Conservation (phyloP, 92 coral and sea anemone genomes). For the Scolanthus callimorphus region DNA sequence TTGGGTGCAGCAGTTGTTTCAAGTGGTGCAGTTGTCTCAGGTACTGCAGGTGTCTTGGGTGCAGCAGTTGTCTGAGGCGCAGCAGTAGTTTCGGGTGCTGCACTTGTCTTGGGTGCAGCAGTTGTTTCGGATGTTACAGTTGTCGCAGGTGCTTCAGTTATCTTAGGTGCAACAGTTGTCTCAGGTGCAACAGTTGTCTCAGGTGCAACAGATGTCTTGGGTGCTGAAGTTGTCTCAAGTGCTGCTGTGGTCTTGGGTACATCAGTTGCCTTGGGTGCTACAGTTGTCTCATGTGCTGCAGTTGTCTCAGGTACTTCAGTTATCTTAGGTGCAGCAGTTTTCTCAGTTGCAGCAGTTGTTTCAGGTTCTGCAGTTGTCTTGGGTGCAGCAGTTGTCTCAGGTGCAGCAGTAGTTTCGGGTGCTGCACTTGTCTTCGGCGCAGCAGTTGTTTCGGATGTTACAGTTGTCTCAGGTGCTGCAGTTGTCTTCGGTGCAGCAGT, state of each 20-base stretch:
- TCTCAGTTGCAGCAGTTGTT: conserved; percentile 2
- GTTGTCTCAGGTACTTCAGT: conserved; percentile 7
- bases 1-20: background rate
- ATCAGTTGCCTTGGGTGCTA: conserved; percentile 4
- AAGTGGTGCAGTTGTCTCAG: conserved; percentile 12
- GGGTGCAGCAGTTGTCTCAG: conserved; percentile 13
- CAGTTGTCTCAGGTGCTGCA: background rate
- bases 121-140: background rate
- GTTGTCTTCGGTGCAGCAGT: conserved; percentile 10
- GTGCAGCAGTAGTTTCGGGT: conserved; percentile 6
- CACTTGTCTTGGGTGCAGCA: background rate
- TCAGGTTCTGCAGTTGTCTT: conserved; percentile 6
- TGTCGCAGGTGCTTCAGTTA: background rate
- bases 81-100: background rate
- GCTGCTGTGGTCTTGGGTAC: conserved; percentile 17
- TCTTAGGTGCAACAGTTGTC: conserved; percentile 5
- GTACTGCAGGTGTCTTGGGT: conserved; percentile 15
- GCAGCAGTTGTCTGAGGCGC: conserved; percentile 5
- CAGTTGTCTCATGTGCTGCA: background rate
- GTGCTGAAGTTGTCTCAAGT: conserved; percentile 1
- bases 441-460: conserved; percentile 1
- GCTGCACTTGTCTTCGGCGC: conserved; percentile 7
- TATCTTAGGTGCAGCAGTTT: background rate
- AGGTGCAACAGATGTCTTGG: conserved; percentile 7
- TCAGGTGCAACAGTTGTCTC: background rate